phyloP scores from a whole-genome alignment of 2,113 vertebrate species.

The Pomatostomus ruficeps region DNA sequence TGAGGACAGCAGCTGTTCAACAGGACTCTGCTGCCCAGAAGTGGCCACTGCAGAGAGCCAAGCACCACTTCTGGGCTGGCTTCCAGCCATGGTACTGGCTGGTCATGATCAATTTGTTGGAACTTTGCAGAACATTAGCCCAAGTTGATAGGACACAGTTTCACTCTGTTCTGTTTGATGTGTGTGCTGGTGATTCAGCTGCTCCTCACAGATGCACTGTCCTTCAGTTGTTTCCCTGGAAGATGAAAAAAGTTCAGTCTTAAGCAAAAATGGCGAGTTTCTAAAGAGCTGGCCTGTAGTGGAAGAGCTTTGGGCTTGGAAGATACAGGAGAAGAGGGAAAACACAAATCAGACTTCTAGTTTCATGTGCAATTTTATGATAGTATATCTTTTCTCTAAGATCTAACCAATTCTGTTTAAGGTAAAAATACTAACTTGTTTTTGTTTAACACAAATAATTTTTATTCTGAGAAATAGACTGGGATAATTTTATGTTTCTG shows the following conservation, averaged over 20 bases:
- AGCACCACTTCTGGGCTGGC: background rate
- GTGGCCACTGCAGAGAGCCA: background rate
- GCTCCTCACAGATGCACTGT: background rate
- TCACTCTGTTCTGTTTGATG: background rate
- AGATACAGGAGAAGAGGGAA: rapidly evolving
- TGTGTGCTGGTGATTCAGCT: background rate
- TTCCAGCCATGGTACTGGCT: background rate
- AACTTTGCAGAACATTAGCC: background rate
- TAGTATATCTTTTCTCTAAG: background rate
- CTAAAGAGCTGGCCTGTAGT: background rate
- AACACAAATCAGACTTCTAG: background rate
- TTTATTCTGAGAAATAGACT: background rate
- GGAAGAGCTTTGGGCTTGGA: background rate
- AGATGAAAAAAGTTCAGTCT: background rate
- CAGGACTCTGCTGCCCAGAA: background rate
- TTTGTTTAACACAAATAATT: background rate
- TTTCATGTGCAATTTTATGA: background rate
- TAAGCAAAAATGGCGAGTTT: rapidly evolving
- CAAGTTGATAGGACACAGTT: background rate
- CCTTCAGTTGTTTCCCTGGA: background rate
- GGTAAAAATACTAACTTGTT: background rate
- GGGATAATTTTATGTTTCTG: background rate
- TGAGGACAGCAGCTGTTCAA: background rate
- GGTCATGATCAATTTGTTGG: background rate
- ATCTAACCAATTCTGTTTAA: background rate